Percentiles rank a stretch among this genome's conserved stretches.
Evolutionary conservation across 2,888 invertebrate species (phyloP).

Genomic region (Vanessa cardui): DNA sequence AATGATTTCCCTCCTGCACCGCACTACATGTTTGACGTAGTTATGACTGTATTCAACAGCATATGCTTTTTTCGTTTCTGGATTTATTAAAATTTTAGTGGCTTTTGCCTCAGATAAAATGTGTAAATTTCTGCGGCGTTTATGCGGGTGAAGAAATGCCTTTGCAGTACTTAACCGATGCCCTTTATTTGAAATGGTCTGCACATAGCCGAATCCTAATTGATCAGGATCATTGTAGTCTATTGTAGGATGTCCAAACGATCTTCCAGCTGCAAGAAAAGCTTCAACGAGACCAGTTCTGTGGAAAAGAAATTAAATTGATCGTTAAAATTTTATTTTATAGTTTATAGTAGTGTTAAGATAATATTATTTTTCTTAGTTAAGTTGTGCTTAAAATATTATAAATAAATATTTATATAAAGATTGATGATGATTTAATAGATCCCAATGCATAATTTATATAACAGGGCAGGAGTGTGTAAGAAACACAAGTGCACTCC

Average conservation of each 20-base stretch:
- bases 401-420: too few relatives aligned
- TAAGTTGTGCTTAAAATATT: too few relatives aligned
- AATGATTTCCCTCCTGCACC: constrained; percentile 91
- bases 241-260: constrained; percentile 79
- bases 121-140: constrained; percentile 84
- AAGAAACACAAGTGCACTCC: too few relatives aligned
- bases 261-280: constrained; percentile 84
- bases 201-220: constrained; percentile 82
- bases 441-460: too few relatives aligned
- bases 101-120: constrained; percentile 69
- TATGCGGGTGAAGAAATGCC: constrained; percentile 85
- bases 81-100: constrained; percentile 75
- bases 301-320: constrained; percentile 42
- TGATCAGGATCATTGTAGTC: constrained; percentile 85
- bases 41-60: constrained; percentile 87
- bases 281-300: constrained; percentile 79
- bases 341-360: background rate
- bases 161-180: constrained; percentile 86
- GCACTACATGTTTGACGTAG: constrained; percentile 73
- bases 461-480: too few relatives aligned
- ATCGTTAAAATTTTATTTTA: too few relatives aligned
- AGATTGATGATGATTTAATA: too few relatives aligned
- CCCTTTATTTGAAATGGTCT: constrained; percentile 83
- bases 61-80: constrained; percentile 83
- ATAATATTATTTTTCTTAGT: too few relatives aligned